A percentile compares a stretch with the other conserved stretches of the same genome.
Conservation (phyloP, 1,140 invertebrate species). For the Cotesia glomerata region DNA sequence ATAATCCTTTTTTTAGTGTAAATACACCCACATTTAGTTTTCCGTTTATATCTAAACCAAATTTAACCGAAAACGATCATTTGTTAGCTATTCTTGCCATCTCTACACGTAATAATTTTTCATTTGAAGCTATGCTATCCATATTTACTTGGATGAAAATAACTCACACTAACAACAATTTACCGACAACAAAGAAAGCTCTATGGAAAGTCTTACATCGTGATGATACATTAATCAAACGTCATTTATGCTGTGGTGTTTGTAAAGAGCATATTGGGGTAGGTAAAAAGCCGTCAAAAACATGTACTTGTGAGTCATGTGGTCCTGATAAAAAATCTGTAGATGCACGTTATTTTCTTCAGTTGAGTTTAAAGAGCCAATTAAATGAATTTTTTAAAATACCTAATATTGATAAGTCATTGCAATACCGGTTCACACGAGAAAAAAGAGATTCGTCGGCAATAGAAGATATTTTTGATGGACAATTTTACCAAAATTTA, state of each 20-base stretch:
- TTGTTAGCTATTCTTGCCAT: background rate
- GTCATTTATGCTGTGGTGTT: too few species aligned
- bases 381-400: too few species aligned
- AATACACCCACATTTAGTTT: too few species aligned
- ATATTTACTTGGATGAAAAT: background rate
- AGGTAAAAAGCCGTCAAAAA: too few species aligned
- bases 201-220: too few species aligned
- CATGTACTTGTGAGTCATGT: too few species aligned
- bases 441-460: slow-evolving; percentile 8
- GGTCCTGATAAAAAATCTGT: too few species aligned
- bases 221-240: too few species aligned
- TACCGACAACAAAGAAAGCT: slow-evolving; percentile 12
- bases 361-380: too few species aligned
- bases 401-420: too few species aligned
- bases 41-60: background rate
- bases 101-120: background rate
- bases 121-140: background rate
- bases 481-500: slow-evolving; percentile 12
- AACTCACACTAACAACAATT: background rate
- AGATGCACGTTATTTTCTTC: too few species aligned
- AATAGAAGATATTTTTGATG: slow-evolving; percentile 30
- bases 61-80: background rate
- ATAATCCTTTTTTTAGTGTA: background rate
- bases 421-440: slow-evolving; percentile 19
- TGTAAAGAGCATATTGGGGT: too few species aligned